These are phyloP conservation scores for Sprattus sprattus DNA, from an alignment of 2,113 vertebrate species.

Conservation along the genomic window DNA sequence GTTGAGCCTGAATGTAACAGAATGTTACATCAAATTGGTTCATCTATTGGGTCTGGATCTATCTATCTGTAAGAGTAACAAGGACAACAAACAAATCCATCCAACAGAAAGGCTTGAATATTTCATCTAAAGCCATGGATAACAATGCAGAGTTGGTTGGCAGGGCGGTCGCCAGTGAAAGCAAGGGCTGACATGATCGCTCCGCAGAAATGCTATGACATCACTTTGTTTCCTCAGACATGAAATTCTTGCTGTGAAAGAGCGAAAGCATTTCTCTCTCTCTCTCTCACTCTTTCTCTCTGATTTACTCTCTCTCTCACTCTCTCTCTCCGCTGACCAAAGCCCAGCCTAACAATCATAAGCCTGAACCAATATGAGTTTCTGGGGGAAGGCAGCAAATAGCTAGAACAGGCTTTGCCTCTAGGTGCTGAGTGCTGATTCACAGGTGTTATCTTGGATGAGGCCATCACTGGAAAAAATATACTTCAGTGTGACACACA, in stretches of 20 bases:
- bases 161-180: not conserved
- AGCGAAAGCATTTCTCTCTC: not conserved
- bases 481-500: not conserved
- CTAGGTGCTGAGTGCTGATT: not conserved
- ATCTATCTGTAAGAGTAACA: not conserved
- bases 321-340: not conserved
- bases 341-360: not conserved
- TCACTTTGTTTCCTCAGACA: not conserved
- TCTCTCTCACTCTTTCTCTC: not conserved
- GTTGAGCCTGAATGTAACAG: not conserved
- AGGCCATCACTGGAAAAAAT: not conserved
- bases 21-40: not conserved
- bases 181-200: not conserved
- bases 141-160: not conserved
- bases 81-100: not conserved
- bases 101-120: not conserved
- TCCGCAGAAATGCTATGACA: not conserved
- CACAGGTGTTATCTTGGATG: not conserved
- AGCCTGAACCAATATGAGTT: not conserved
- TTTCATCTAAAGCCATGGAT: not conserved
- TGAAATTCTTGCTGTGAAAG: not conserved
- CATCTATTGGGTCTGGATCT: not conserved
- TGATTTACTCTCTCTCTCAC: not conserved
- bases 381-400: not conserved
- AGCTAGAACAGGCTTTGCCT: not conserved